These are phyloP conservation scores for Natator depressus DNA, from an alignment of 2,113 vertebrate genomes.

Conservation along the genomic window DNA sequence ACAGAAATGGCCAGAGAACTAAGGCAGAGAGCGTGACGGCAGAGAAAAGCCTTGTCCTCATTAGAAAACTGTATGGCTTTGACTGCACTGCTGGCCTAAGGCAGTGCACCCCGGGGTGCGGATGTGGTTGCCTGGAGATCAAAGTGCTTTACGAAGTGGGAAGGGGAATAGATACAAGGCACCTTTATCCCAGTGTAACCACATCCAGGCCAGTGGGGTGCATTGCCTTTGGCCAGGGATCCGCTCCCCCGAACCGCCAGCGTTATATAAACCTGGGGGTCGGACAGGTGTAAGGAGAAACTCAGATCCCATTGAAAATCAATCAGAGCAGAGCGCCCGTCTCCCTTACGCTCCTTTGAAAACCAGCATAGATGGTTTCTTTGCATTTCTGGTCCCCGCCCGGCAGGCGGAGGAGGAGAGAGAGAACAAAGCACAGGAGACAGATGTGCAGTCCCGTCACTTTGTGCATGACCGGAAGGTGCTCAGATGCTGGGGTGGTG, in stretches of 20 bases:
- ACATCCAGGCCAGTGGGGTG: too few species aligned
- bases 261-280: background rate
- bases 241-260: too few species aligned
- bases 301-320: background rate
- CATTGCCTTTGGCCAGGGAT: too few species aligned
- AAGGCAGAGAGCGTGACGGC: background rate
- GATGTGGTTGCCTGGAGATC: background rate
- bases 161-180: background rate
- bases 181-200: background rate
- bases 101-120: background rate
- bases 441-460: background rate
- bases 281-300: background rate
- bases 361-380: background rate
- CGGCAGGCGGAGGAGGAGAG: background rate
- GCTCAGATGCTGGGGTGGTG: background rate
- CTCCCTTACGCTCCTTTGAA: background rate
- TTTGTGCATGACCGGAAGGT: background rate
- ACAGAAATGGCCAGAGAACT: background rate
- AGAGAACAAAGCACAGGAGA: background rate
- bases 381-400: background rate
- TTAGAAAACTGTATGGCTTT: background rate
- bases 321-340: background rate
- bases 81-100: background rate
- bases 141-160: background rate
- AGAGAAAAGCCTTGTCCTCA: background rate